Percentiles rank a stretch among this genome's conserved stretches.
Evolutionary conservation across 2,113 vertebrate genomes (phyloP).

Genomic region (Saccopteryx bilineata): DNA sequence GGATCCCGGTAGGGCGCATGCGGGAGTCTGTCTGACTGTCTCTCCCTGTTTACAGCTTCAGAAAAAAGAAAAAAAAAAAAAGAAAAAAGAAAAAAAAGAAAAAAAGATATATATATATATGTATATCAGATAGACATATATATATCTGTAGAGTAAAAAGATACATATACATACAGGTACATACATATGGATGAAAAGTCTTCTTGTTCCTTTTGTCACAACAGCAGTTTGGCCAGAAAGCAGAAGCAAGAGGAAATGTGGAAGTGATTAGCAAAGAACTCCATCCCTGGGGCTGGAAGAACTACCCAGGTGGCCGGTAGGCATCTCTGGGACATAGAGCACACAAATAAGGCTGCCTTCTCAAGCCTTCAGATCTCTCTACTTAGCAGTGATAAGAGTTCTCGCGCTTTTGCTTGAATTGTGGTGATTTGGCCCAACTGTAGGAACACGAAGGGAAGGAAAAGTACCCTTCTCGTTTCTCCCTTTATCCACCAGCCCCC

Average conservation of each 20-base stretch:
- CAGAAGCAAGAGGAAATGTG: background rate
- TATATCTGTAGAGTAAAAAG: background rate
- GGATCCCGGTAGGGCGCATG: no score
- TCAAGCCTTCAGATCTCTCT: background rate
- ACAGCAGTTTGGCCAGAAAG: conserved; percentile 7
- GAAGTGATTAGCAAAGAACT: background rate
- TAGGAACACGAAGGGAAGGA: background rate
- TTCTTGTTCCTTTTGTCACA: conserved; percentile 11
- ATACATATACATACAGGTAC: background rate
- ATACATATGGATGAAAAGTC: background rate
- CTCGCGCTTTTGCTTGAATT: background rate
- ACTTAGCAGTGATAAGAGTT: background rate
- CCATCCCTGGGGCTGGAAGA: background rate
- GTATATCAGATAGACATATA: no score
- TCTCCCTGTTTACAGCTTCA: no score
- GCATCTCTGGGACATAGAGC: background rate
- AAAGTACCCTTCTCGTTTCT: conserved; percentile 40
- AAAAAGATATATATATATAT: background rate
- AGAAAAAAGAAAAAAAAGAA: no score
- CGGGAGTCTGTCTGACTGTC: no score
- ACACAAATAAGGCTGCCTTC: background rate
- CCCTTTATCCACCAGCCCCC: conserved; percentile 74
- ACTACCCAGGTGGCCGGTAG: background rate
- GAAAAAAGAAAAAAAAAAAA: no score
- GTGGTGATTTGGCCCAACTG: conserved; percentile 6